A percentile compares a stretch with the other conserved stretches of the same genome.
Conservation (phyloP, 2,888 invertebrate species). For the Cryptophagus acutangulus region DNA sequence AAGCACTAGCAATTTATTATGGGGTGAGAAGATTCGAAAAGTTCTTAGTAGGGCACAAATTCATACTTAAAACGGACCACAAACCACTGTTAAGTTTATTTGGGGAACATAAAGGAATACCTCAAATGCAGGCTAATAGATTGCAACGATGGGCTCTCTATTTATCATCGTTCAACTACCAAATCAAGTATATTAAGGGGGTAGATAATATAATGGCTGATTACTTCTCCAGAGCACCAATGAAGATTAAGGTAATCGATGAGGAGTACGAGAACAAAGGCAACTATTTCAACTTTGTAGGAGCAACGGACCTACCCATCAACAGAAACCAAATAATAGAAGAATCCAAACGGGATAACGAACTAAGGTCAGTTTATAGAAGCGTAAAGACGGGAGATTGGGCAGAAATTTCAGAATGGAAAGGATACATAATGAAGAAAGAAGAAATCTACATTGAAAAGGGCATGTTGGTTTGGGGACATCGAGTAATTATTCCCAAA, state of each 20-base stretch:
- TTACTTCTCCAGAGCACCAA: constrained; percentile 10
- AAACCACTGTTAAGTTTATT: constrained; percentile 12
- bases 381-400: constrained; percentile 5
- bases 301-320: constrained; percentile 9
- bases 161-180: constrained; percentile 8
- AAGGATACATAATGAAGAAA: constrained; percentile 8
- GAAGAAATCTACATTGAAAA: constrained; percentile 13
- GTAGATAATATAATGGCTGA: constrained; percentile 5
- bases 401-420: background rate
- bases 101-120: constrained; percentile 11
- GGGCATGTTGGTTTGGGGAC: constrained; percentile 10
- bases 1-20: constrained; percentile 35
- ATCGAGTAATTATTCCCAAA: constrained; percentile 10
- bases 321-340: constrained; percentile 8
- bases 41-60: constrained; percentile 15
- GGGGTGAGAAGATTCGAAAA: constrained; percentile 8
- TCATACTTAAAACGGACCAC: constrained; percentile 13
- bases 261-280: constrained; percentile 4
- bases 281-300: background rate
- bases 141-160: constrained; percentile 11
- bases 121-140: constrained; percentile 11
- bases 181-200: constrained; percentile 12
- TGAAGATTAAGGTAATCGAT: background rate
- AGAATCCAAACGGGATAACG: constrained; percentile 10
- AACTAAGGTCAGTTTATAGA: constrained; percentile 1